Base-by-base conservation (phyloP, 2,113 vertebrate genomes). In the Rhynchomys soricoides region DNA sequence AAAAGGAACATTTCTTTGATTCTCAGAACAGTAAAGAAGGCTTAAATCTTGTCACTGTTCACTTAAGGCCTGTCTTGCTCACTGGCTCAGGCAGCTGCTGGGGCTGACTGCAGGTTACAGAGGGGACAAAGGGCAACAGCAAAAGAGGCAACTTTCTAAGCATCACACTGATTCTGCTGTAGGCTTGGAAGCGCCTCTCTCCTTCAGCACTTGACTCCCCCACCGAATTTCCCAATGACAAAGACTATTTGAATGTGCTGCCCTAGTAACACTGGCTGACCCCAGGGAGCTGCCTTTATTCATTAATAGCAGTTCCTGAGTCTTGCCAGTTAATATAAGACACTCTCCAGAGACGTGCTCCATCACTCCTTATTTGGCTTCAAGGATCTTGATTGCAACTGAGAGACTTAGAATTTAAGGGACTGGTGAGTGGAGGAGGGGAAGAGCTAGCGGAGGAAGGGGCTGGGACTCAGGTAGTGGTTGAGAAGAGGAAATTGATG, bases 351-450 rank as follows among this genome's bases (percentile, higher is more conserved):
- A 86, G 97, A 91, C 85, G 50, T 75, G 95, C 17, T 45, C 97
- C 95, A 75, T 98, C 96, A 89, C 94, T 97, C 92, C 92, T 95
- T 75, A 96, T 97, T 96, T 96, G 94, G 86, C 64, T 81, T 89
- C 50, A 55, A 88, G 86, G 79, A 96, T 96, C 90, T 93, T 95
- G 90, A 95, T 83, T 95, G 91, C 73, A 83, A 96, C 48, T 50
- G 4, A 2, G 88, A 96, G 90, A 92, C 68, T 95, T 70, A 22
- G 81, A 85, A 68, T 86, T 90, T 86, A 86, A 82, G 74, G 64
- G 74, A 73, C 3, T 22, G 29, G 22, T 40, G 45, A 37, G 31
- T 1, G 2, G 15, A 45, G 59, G 40, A 57, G 43, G 66, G 86
- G n/a, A 15, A 77, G 50, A 82, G 22, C 62, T 5, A 0, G 31